Evolutionary conservation across 1,140 invertebrate genomes (phyloP), one percentile per base, ranked within the genome.

Genomic region (Ips nitidus): DNA sequence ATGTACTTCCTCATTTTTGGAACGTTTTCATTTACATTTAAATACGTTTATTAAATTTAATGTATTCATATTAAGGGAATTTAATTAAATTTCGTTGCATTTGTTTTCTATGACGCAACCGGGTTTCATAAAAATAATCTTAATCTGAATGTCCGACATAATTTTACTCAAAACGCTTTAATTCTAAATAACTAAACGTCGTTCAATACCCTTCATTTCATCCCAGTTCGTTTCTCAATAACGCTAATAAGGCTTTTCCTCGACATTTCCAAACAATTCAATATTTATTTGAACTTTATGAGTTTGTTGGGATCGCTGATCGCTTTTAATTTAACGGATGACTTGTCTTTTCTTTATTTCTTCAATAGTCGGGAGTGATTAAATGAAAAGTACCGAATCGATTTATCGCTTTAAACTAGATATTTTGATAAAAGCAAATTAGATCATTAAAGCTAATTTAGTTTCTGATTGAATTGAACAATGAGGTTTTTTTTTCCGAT

Each of bases 251-350:
- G 22, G 22, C 22, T 22, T 22, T 22, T 22, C 22, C 22, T 22
- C 22, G 22, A 22, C 22, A 22, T 22, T 22, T 61, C 38, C 61
- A 40, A 42, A 65, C 63, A 42, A 42, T 65, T n/a, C 41, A 56
- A 66, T 58, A 57, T 58, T 66, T 66, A 58, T 66, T 66, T 58
- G 53, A 66, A 58, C 55, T 58, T 57, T 66, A 42, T 56, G 50
- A 58, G 53, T 59, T 58, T 58, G 53, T 39, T 50, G 56, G 43
- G 43, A 22, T 2, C 7, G 45, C 6, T n/a, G 37, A 66, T 66
- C 55, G 52, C 52, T 40, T 57, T 22, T 66, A 66, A 66, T 66
- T 66, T 66, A 66, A 66, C 55, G 65, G 65, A 66, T 58, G 65
- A 66, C 63, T 65, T 65, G 36, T 36, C 22, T 42, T 45, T 50